phyloP scores from a whole-genome alignment of 2,113 vertebrate species.

The Propithecus coquereli region DNA sequence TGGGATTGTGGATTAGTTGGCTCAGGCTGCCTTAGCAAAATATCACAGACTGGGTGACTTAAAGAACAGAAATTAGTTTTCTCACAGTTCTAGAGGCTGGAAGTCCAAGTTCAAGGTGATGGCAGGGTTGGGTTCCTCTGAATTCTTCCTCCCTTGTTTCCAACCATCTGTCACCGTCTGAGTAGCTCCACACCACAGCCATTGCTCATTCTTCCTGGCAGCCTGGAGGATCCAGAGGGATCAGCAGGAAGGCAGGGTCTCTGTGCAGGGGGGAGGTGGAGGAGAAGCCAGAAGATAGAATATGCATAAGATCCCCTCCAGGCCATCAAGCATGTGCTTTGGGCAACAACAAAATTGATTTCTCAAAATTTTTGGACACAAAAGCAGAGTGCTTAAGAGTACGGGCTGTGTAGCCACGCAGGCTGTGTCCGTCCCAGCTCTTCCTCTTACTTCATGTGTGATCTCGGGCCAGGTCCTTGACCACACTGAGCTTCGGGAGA shows the following conservation, averaged over 20 bases:
- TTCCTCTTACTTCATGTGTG: background rate
- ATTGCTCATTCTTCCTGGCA: background rate
- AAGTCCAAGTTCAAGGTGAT: background rate
- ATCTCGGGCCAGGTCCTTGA: background rate
- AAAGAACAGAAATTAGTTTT: background rate
- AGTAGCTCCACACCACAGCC: background rate
- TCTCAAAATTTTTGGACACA: background rate
- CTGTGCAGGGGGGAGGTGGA: too few species aligned
- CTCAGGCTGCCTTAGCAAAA: background rate
- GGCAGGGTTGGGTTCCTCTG: background rate
- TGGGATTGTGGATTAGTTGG: background rate
- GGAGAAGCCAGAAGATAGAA: background rate
- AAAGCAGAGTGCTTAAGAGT: background rate
- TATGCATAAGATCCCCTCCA: background rate
- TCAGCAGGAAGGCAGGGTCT: too few species aligned
- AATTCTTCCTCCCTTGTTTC: background rate
- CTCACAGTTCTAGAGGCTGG: background rate
- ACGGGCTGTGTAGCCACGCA: rapidly evolving
- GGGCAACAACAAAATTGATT: background rate
- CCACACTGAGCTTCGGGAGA: background rate
- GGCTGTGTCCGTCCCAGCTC: background rate
- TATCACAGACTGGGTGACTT: background rate
- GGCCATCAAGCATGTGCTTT: background rate
- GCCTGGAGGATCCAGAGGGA: background rate
- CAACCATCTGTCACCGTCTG: too few species aligned